Evolutionary conservation across 2,797 vertebrate species (phyloP).

Genomic region (Chelidonichthys spinosus): DNA sequence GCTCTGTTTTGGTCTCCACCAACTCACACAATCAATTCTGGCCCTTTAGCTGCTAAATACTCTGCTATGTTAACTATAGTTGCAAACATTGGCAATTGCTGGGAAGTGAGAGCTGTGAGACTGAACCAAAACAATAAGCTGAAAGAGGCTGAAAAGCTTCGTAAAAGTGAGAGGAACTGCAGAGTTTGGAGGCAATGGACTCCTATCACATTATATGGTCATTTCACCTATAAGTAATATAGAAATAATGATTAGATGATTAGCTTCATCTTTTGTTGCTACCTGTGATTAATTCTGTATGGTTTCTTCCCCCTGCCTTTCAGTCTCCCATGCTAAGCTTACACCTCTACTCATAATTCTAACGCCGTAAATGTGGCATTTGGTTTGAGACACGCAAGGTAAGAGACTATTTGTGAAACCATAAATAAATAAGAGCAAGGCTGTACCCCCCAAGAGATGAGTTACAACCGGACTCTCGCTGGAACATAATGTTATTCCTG

Average conservation of each 20-base stretch:
- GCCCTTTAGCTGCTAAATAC: neutral
- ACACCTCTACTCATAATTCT: neutral
- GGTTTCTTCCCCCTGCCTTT: neutral
- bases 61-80: neutral
- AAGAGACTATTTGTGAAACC: conserved; percentile 9
- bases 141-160: neutral
- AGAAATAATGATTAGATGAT: neutral
- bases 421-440: conserved; percentile 18
- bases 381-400: neutral
- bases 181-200: neutral
- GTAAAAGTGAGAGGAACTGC: neutral
- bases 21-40: neutral
- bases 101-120: neutral
- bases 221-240: neutral
- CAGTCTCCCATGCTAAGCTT: conserved; percentile 2
- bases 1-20: neutral
- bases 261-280: neutral
- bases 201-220: neutral
- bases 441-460: neutral
- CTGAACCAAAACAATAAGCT: neutral
- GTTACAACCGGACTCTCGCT: conserved; percentile 7
- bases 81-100: neutral
- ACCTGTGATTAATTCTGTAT: neutral
- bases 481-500: conserved; percentile 2
- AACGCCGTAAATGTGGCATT: neutral